A percentile compares a stretch with the other conserved stretches of the same genome.
Evolutionary conservation across 2,113 vertebrate genomes (phyloP).

Genomic region (Polyodon spathula): DNA sequence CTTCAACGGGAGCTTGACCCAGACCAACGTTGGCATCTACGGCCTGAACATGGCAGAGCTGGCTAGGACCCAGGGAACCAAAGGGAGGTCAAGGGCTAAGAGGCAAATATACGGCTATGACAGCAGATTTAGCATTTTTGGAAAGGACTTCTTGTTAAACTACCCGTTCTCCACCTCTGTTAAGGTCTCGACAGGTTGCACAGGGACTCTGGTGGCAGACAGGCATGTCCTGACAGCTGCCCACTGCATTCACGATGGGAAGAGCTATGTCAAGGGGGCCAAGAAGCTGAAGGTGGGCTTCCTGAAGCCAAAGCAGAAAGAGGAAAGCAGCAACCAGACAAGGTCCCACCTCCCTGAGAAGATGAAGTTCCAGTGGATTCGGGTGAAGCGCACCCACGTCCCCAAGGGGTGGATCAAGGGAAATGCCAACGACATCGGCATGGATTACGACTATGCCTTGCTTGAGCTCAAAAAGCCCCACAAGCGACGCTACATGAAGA

Average conservation of each 20-base stretch:
- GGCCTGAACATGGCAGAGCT: constrained; percentile 40
- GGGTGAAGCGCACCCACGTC: constrained; percentile 89
- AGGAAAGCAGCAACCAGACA: constrained; percentile 42
- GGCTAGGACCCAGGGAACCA: constrained; percentile 16
- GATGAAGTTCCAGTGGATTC: constrained; percentile 96
- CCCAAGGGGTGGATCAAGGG: constrained; percentile 97
- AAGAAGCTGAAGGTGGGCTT: constrained; percentile 89
- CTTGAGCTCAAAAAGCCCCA: constrained; percentile 91
- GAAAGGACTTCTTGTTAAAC: constrained; percentile 80
- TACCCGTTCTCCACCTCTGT: constrained; percentile 90
- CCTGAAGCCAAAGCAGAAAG: constrained; percentile 71
- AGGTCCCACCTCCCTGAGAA: constrained; percentile 46
- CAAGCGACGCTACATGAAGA: constrained; percentile 87
- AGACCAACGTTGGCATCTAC: constrained; percentile 81
- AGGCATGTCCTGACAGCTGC: constrained; percentile 88
- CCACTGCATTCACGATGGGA: constrained; percentile 90
- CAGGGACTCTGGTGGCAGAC: constrained; percentile 82
- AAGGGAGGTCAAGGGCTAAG: constrained; percentile 58
- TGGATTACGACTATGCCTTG: constrained; percentile 97
- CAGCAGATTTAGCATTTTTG: constrained; percentile 85
- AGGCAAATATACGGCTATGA: constrained; percentile 91
- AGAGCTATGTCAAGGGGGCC: constrained; percentile 91
- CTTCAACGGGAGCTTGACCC: constrained; percentile 71
- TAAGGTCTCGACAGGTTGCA: constrained; percentile 91
- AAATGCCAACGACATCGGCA: constrained; percentile 88